Base-by-base conservation (phyloP, 1,140 invertebrate genomes). In the Diprion similis region DNA sequence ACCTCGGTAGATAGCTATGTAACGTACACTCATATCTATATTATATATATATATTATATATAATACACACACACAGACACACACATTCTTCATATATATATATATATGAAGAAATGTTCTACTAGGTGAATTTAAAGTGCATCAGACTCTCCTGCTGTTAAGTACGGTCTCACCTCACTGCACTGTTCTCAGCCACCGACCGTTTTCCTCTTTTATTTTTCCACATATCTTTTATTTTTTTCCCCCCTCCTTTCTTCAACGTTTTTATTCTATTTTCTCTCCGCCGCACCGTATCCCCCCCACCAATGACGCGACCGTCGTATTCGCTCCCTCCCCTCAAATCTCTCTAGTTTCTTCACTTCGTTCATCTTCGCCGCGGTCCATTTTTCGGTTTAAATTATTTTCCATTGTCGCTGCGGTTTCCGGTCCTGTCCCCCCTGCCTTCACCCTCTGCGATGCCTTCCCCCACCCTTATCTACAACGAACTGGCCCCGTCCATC, bases 301-400 rank as follows among this genome's bases (percentile, higher is more conserved):
- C 24, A 37, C 24, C 24, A 37, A 37, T 6, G 24, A 0, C 24
- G 24, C 24, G 24, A 37, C 24, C 24, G 24, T 37, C 24, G 24
- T 6, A 1, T 37, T 37, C 24, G 24, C 24, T 37, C 24, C 24
- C 24, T 3, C 24, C 24, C 24, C 24, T 37, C 24, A 37, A 37
- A 37, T 37, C 24, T 24, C 24, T 37, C 24, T 37, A 37, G 24
- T 37, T 37, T 37, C 6, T 37, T 37, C 24, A 17, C 11, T 59
- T 59, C 51, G 51, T 59, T 59, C 51, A 17, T 59, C 51, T 59
- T 59, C 51, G n/a, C 51, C 51, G 51, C 51, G 51, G 51, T 59
- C 51, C 51, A 59, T 59, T 59, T 59, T 59, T 59, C 51, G 51
- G 51, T 59, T 59, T 59, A 59, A 59, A 59, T 59, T 59, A 59